These are phyloP conservation scores for Montipora cactus DNA, from an alignment of 64 coral and sea anemone species.

Conservation along the genomic window DNA sequence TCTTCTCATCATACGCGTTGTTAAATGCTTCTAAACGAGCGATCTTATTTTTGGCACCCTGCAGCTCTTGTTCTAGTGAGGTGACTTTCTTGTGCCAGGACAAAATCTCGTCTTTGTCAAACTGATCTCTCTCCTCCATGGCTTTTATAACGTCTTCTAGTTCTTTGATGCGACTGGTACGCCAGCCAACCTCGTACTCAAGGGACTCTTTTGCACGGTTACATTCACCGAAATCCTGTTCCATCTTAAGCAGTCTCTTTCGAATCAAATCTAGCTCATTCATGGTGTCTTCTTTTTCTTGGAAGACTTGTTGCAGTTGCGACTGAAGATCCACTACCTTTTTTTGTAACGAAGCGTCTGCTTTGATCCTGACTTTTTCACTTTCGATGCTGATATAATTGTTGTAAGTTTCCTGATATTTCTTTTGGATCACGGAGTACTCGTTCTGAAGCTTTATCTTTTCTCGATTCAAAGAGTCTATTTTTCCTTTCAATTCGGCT, in stretches of 20 bases:
- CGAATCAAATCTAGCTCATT: slow-evolving; percentile 79
- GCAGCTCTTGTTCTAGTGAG: slow-evolving; percentile 82
- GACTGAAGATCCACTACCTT: slow-evolving; percentile 85
- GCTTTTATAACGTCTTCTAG: slow-evolving; percentile 81
- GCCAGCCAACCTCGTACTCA: slow-evolving; percentile 82
- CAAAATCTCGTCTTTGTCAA: slow-evolving; percentile 94
- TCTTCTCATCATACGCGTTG: slow-evolving; percentile 91
- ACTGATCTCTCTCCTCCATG: slow-evolving; percentile 85
- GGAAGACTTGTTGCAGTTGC: slow-evolving; percentile 72
- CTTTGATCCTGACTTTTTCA: slow-evolving; percentile 81
- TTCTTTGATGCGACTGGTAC: slow-evolving; percentile 83
- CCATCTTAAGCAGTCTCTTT: slow-evolving; percentile 76
- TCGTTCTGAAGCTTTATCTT: slow-evolving; percentile 91
- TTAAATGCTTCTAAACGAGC: slow-evolving; percentile 92
- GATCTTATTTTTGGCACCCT: slow-evolving; percentile 78
- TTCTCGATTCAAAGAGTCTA: slow-evolving; percentile 83
- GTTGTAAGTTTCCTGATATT: slow-evolving; percentile 61
- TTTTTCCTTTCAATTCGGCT: slow-evolving; percentile 84
- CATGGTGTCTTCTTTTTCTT: slow-evolving; percentile 85
- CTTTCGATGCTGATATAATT: slow-evolving; percentile 54
- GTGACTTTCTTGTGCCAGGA: slow-evolving; percentile 97
- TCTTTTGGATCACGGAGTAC: slow-evolving; percentile 73
- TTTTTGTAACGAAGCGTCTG: slow-evolving; percentile 74
- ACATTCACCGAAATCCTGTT: slow-evolving; percentile 68
- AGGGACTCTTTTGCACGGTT: slow-evolving; percentile 82